Percentiles rank a stretch among this genome's conserved stretches.
Conservation (phyloP, 1,140 invertebrate genomes). For the Magallana angulata region DNA sequence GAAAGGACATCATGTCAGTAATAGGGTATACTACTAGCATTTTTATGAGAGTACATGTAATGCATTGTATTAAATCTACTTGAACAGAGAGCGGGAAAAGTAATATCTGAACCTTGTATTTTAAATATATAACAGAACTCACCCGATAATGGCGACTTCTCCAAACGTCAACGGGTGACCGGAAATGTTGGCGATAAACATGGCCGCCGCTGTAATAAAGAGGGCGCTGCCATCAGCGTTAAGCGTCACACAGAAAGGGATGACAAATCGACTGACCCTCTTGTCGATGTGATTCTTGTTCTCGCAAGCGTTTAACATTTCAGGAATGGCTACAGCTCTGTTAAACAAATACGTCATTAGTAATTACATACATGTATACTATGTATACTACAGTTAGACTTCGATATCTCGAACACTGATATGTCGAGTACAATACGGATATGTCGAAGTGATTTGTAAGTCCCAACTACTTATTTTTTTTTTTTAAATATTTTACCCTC, state of each 20-base stretch:
- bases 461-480: no score
- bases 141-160: constrained; percentile 81
- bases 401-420: no score
- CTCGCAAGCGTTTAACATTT: constrained; percentile 71
- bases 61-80: no score
- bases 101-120: neutral
- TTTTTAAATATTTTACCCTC: no score
- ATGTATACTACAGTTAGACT: no score
- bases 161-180: constrained; percentile 86
- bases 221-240: constrained; percentile 97
- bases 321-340: constrained; percentile 75
- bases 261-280: constrained; percentile 85
- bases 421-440: no score
- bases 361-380: neutral
- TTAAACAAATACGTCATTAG: constrained; percentile 10
- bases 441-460: no score
- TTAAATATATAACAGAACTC: constrained; percentile 77
- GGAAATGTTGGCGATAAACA: constrained; percentile 96
- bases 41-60: no score
- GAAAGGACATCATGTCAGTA: no score
- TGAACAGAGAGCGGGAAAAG: no score
- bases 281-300: constrained; percentile 66
- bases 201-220: constrained; percentile 91
- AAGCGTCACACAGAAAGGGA: constrained; percentile 94
- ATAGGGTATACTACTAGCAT: no score